These are phyloP conservation scores for Pungitius pungitius DNA, from an alignment of 2,113 vertebrate species.

Conservation along the genomic window DNA sequence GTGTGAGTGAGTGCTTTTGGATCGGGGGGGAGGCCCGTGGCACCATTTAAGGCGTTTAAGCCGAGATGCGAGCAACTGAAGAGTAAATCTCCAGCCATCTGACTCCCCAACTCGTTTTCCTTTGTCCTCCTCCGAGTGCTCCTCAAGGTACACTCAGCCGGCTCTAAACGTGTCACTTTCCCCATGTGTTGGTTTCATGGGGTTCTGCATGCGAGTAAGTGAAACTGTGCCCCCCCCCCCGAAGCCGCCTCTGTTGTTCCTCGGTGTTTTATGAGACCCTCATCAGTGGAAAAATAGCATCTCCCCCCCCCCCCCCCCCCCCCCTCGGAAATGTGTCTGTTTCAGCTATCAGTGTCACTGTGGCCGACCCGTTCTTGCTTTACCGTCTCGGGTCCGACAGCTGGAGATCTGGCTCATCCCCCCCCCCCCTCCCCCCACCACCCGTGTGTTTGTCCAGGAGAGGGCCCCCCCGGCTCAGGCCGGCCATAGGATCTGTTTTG, in stretches of 20 bases:
- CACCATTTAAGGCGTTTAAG: slow-evolving; percentile 36
- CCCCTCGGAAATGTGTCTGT: slow-evolving; percentile 19
- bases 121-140: slow-evolving; percentile 24
- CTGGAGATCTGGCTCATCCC: slow-evolving; percentile 44
- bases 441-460: slow-evolving; percentile 62
- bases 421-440: too few species aligned
- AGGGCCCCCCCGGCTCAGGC: neutral
- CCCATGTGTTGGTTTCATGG: neutral
- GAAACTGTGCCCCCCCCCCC: neutral
- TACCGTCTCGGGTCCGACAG: slow-evolving; percentile 39
- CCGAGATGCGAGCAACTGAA: slow-evolving; percentile 57
- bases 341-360: slow-evolving; percentile 41
- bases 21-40: slow-evolving; percentile 37
- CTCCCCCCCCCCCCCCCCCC: neutral
- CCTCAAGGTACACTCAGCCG: slow-evolving; percentile 9
- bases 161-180: slow-evolving; percentile 7
- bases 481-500: slow-evolving; percentile 56
- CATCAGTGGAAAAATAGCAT: slow-evolving; percentile 34
- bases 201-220: neutral
- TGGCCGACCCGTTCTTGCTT: slow-evolving; percentile 29
- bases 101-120: too few species aligned
- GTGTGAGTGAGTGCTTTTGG: slow-evolving; percentile 37
- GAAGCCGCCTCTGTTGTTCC: slow-evolving; percentile 25
- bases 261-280: slow-evolving; percentile 38
- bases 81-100: slow-evolving; percentile 50